These are phyloP conservation scores for Pissodes strobi DNA, from an alignment of 1,140 invertebrate genomes.

Conservation along the genomic window DNA sequence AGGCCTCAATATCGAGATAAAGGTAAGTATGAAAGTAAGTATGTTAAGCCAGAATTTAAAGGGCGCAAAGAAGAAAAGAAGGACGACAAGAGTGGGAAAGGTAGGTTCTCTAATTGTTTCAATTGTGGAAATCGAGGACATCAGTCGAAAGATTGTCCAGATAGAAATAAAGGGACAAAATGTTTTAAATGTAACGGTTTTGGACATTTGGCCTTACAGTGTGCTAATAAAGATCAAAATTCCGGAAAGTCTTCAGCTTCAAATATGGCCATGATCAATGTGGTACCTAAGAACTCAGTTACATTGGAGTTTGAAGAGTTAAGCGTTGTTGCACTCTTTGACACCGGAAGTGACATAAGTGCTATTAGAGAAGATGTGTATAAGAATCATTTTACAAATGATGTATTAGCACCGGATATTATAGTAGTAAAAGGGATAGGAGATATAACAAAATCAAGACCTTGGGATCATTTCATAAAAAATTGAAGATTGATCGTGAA, in stretches of 20 bases:
- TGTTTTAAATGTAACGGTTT: constrained; percentile 1
- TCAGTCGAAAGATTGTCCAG: background rate
- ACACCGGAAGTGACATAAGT: constrained; percentile 4
- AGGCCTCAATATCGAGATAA: too few relatives aligned
- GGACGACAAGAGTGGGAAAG: background rate
- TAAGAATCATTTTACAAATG: background rate
- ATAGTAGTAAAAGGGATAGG: background rate
- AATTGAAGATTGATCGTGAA: background rate
- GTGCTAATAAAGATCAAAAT: background rate
- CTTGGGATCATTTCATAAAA: background rate
- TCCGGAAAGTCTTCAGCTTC: too few relatives aligned
- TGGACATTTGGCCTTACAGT: background rate
- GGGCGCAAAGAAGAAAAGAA: background rate
- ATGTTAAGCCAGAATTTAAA: too few relatives aligned
- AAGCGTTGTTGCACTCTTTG: background rate
- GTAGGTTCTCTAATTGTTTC: too few relatives aligned
- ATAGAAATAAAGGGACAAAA: constrained; percentile 2
- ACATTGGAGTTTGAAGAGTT: background rate
- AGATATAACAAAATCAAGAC: background rate
- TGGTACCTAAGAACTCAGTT: background rate
- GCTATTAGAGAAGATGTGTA: background rate
- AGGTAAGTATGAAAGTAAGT: too few relatives aligned
- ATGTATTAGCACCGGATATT: background rate
- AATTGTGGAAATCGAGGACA: background rate
- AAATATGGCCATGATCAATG: background rate